Evolutionary conservation across 2,113 vertebrate genomes (phyloP), one percentile per base, ranked within the genome.

Genomic region (Amphiprion ocellaris): DNA sequence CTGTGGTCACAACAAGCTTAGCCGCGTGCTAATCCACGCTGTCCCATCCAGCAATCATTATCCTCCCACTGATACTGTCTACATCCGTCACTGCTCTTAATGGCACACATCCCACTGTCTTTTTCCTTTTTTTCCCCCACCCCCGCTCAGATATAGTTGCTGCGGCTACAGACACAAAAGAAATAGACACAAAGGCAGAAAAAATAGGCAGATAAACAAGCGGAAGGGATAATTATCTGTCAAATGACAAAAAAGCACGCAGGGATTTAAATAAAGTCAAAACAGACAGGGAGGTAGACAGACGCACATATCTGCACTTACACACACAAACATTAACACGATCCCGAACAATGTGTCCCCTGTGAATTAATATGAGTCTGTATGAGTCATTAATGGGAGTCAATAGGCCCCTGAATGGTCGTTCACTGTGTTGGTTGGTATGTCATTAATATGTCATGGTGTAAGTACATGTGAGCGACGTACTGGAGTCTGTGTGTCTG

Each of bases 1-100:
- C 94, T 92, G 91, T 91, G 90, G 87, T 91, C 90, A 93, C 87
- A 92, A 90, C 86, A 85, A 90, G 90, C 73, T 94, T 90, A 93
- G 87, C 81, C 19, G 14, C 24, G 30, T 28, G 76, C 77, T 94
- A 93, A 94, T 93, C 91, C 83, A 62, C 50, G 14, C 77, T 72
- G 80, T 79, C 77, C 82, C 82, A 74, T 90, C 88, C 88, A 87
- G 76, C 79, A 55, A 82, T 83, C 85, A 84, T 90, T 89, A 90
- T 94, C 86, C 80, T 77, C 7, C 54, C 83, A 73, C 79, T 86
- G 89, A 93, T 90, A 89, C 85, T 68, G 87, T 89, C 87, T 82
- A 73, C 54, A 60, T 76, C 78, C 19, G 10, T 60, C 2, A 9
- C 64, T 76, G 70, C 78, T 73, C 61, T 68, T 56, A 70, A 90